Evolutionary conservation across 2,113 vertebrate genomes (phyloP).

Genomic region (Charina bottae): DNA sequence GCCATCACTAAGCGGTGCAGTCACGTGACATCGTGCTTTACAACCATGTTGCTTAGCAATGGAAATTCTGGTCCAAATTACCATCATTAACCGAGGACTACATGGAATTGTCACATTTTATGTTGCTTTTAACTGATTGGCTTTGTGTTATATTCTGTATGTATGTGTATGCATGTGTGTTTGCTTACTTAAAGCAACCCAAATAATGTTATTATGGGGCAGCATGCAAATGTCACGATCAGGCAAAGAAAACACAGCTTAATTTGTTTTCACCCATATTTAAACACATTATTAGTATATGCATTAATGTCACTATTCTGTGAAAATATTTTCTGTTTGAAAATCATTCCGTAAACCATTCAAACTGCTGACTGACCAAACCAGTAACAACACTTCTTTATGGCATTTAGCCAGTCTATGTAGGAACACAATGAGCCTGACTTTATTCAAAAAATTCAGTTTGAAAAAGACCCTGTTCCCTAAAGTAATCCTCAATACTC

Average conservation of each 20-base stretch:
- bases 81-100: not conserved
- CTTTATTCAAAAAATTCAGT: slow-evolving; percentile 73
- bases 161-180: not conserved
- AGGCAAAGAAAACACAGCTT: slow-evolving; percentile 22
- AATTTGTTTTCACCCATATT: slow-evolving; percentile 39
- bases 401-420: slow-evolving; percentile 67
- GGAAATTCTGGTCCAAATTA: not conserved
- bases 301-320: slow-evolving; percentile 46
- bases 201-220: not conserved
- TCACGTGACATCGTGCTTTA: not conserved
- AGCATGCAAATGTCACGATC: not conserved
- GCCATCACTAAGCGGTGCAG: not conserved
- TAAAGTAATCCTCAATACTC: slow-evolving; percentile 72
- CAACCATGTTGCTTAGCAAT: not conserved
- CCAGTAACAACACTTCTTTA: slow-evolving; percentile 62
- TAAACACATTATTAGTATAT: slow-evolving; percentile 26
- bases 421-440: slow-evolving; percentile 65
- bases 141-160: not conserved
- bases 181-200: not conserved
- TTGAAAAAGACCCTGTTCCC: slow-evolving; percentile 74
- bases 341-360: slow-evolving; percentile 64
- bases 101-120: not conserved
- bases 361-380: slow-evolving; percentile 64
- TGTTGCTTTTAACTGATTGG: not conserved
- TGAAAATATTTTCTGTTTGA: slow-evolving; percentile 44